Evolutionary conservation across 2,888 invertebrate species (phyloP), one percentile per base, ranked within the genome.

Genomic region (Tricholauxania praeusta): DNA sequence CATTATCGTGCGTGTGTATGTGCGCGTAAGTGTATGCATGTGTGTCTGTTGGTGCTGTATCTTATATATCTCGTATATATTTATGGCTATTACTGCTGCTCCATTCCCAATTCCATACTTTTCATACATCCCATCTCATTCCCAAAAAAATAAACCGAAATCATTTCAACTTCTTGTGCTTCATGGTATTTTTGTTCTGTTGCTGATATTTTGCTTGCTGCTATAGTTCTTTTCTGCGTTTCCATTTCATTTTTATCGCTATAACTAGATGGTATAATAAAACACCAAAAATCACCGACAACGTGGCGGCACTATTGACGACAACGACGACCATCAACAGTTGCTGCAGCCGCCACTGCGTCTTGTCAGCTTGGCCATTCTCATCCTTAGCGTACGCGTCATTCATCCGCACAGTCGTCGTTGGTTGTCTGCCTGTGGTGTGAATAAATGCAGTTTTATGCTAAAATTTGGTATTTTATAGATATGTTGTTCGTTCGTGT

Each of bases 201-300:
- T 53, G 47, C 15, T 39, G 32, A 28, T 8, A 48, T 69, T 57
- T 49, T 55, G 14, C 52, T 17, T 22, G 32, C 60, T 28, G 53
- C 66, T 52, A 22, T 32, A 3, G 28, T 52, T 32, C 6, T 52
- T 52, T 19, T 15, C 51, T 19, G n/a, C 32, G 52, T 53, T 70
- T 47, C 19, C 14, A 22, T 22, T 22, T 59, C 59, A 22, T 59
- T 28, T 17, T 59, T 28, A 59, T 59, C 59, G 28, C 12, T 10
- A 8, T 28, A 28, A 22, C 59, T 22, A 17, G n/a, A 22, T 28
- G 3, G 28, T 39, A 19, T 67, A 67, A 67, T 67, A 67, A 67
- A 67, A 55, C 55, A 67, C 67, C 55, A 39, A 67, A 51, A 67
- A 48, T 67, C 17, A 32, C 47, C 47, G 67, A 67, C 67, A 55